Percentiles rank a stretch among this genome's conserved stretches.
phyloP scores from a whole-genome alignment of 2,797 vertebrate species.

The Ptychobarbus kaznakovi region DNA sequence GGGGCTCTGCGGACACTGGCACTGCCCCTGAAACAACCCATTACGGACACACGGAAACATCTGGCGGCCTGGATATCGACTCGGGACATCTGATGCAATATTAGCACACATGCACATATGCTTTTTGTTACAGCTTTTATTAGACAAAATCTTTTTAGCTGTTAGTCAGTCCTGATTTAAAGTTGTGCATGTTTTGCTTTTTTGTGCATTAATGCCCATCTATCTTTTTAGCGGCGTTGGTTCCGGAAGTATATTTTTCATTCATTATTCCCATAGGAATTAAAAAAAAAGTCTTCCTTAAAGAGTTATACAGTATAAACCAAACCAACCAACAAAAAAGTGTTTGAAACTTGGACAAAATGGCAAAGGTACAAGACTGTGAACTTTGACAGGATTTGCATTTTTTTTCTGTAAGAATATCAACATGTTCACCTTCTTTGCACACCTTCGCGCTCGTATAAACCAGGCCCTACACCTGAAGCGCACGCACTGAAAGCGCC shows the following conservation, averaged over 20 bases:
- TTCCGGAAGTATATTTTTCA: not conserved
- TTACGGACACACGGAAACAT: constrained; percentile 67
- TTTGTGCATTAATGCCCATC: not conserved
- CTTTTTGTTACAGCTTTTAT: not conserved
- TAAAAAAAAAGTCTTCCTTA: not conserved
- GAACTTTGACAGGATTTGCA: no score
- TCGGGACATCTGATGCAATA: constrained; percentile 30
- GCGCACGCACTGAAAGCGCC: no score
- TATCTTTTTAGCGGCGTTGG: not conserved
- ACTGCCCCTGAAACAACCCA: constrained; percentile 61
- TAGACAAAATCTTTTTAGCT: not conserved
- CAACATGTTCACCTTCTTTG: no score
- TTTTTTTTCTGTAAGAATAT: no score
- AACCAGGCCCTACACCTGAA: no score
- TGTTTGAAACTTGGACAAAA: no score
- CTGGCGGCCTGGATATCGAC: constrained; percentile 60
- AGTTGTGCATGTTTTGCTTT: constrained; percentile 1
- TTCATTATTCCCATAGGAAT: not conserved
- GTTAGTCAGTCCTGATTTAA: not conserved
- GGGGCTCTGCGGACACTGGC: constrained; percentile 58
- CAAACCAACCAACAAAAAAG: not conserved
- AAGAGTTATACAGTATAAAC: not conserved
- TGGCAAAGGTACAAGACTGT: no score
- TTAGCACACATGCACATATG: constrained; percentile 23
- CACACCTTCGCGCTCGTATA: no score